Conservation (phyloP, 2,113 vertebrate genomes). For the Genyomyrus donnyi region DNA sequence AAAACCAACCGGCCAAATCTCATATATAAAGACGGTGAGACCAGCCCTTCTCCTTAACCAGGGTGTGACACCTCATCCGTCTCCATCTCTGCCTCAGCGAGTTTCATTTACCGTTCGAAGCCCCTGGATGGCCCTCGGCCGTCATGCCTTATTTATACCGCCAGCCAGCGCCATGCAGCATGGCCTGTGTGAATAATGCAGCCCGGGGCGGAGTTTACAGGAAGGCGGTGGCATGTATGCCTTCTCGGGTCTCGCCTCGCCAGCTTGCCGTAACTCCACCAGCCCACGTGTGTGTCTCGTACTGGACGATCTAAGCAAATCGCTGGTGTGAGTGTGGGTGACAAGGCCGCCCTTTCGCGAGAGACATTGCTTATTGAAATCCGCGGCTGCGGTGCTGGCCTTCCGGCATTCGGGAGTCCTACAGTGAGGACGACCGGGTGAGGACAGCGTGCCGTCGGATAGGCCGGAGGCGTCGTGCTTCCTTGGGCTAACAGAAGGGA, state of each 20-base stretch:
- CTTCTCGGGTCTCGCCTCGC: not conserved
- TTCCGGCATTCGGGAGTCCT: not conserved
- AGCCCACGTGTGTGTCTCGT: not conserved
- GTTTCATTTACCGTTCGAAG: not conserved
- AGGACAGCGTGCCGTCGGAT: not conserved
- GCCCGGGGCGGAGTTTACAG: not conserved
- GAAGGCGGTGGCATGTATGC: not conserved
- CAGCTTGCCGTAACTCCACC: not conserved
- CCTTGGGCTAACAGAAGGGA: constrained; percentile 20
- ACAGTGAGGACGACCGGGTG: not conserved
- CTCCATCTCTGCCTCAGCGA: not conserved
- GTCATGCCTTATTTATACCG: constrained; percentile 5
- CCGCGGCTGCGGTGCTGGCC: not conserved
- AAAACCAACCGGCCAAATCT: not conserved
- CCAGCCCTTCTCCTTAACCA: no score
- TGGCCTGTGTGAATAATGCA: constrained; percentile 1
- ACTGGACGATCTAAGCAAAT: not conserved
- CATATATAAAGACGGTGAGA: not conserved
- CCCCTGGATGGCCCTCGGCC: not conserved
- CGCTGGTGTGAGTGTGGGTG: not conserved
- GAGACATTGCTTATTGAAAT: not conserved
- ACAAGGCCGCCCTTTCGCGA: not conserved
- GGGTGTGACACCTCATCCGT: not conserved
- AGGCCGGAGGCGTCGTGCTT: not conserved
- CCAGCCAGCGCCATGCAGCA: not conserved